These are phyloP conservation scores for Thunnus albacares DNA, from an alignment of 2,797 vertebrate species.

Conservation along the genomic window DNA sequence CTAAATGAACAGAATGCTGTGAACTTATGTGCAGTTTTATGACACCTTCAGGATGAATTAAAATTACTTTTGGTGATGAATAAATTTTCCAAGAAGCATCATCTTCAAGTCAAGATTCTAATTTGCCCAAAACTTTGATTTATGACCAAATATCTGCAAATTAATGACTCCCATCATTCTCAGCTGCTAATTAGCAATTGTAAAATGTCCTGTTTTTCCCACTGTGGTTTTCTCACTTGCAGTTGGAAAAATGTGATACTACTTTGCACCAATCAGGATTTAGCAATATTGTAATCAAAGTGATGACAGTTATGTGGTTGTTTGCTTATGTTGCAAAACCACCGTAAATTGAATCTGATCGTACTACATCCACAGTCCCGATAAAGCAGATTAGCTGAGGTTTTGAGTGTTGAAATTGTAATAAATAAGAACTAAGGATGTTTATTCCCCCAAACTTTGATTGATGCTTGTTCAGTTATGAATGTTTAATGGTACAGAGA, in stretches of 20 bases:
- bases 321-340: background rate
- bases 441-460: background rate
- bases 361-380: background rate
- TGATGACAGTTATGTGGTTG: background rate
- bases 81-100: background rate
- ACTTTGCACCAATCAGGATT: background rate
- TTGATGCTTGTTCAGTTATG: slow-evolving; percentile 1
- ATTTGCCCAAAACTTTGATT: too few relatives aligned
- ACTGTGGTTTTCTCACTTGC: too few relatives aligned
- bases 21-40: background rate
- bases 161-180: too few relatives aligned
- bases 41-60: background rate
- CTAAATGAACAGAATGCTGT: too few relatives aligned
- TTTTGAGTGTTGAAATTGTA: background rate
- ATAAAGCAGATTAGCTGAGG: background rate
- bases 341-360: slow-evolving; percentile 2
- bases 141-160: too few relatives aligned
- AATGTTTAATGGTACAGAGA: background rate
- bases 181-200: background rate
- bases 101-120: too few relatives aligned
- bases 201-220: too few relatives aligned
- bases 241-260: background rate
- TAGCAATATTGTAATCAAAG: background rate
- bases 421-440: background rate
- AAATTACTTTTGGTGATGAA: background rate